Conservation (phyloP, 2,797 vertebrate genomes). For the Ctenopoma kingsleyae region DNA sequence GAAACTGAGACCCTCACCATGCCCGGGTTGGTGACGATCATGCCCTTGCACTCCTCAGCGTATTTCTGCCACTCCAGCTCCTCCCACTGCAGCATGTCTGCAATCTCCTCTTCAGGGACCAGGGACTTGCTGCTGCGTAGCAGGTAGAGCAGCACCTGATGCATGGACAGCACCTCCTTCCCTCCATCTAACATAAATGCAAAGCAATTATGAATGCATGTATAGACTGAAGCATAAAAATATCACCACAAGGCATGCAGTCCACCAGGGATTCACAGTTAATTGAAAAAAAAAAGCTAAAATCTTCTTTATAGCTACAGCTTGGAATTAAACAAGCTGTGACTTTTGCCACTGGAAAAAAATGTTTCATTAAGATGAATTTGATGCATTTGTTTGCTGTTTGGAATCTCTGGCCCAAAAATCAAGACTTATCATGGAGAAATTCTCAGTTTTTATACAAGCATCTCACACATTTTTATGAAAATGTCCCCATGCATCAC, state of each 20-base stretch:
- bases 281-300: not conserved
- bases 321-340: constrained; percentile 20
- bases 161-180: constrained; percentile 98
- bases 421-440: constrained; percentile 12
- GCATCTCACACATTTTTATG: constrained; percentile 5
- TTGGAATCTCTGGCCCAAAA: constrained; percentile 13
- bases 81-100: constrained; percentile 99
- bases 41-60: constrained; percentile 98
- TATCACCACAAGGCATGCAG: not conserved
- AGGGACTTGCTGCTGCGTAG: constrained; percentile 93
- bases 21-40: constrained; percentile 98
- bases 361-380: constrained; percentile 2
- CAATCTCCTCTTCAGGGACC: constrained; percentile 97
- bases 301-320: not conserved
- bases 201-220: not conserved
- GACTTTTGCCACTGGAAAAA: constrained; percentile 1
- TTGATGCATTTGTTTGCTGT: not conserved
- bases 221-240: not conserved
- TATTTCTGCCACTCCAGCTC: constrained; percentile 99
- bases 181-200: constrained; percentile 88
- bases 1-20: constrained; percentile 85
- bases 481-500: constrained; percentile 32
- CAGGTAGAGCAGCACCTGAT: constrained; percentile 97
- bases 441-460: constrained; percentile 16
- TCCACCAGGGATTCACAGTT: not conserved